phyloP scores from a whole-genome alignment of 2,888 invertebrate genomes.

The Ennomos erosarius region DNA sequence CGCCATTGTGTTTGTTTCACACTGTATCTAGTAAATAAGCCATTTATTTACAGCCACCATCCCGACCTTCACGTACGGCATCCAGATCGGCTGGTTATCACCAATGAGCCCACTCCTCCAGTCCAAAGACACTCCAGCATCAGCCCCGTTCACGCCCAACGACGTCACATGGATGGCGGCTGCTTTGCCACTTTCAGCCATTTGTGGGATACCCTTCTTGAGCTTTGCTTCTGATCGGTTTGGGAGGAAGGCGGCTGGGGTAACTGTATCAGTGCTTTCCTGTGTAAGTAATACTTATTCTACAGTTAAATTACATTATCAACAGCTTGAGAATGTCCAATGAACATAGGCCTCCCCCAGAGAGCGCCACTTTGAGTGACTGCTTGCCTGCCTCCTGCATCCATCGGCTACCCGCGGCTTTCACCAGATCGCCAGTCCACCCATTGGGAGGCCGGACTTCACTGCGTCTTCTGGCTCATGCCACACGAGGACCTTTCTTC shows the following conservation, averaged over 20 bases:
- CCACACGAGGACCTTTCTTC: too few species aligned
- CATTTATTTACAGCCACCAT: slow-evolving; percentile 70
- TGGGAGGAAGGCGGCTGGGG: slow-evolving; percentile 79
- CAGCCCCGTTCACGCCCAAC: slow-evolving; percentile 57
- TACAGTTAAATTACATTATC: too few species aligned
- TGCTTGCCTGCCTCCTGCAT: too few species aligned
- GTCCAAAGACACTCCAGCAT: slow-evolving; percentile 58
- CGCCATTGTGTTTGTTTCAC: too few species aligned
- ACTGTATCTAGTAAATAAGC: too few species aligned
- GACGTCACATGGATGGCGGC: slow-evolving; percentile 81
- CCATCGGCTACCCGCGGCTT: too few species aligned
- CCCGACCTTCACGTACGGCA: slow-evolving; percentile 80
- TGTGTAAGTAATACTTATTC: slow-evolving; percentile 65
- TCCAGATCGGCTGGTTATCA: slow-evolving; percentile 82
- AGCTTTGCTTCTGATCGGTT: slow-evolving; percentile 74
- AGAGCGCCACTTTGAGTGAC: too few species aligned
- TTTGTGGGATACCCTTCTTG: slow-evolving; percentile 80
- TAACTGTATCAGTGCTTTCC: slow-evolving; percentile 79
- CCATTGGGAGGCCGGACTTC: too few species aligned
- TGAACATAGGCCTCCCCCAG: too few species aligned
- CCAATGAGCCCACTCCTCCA: slow-evolving; percentile 76
- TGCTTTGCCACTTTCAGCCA: slow-evolving; percentile 77
- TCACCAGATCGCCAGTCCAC: too few species aligned
- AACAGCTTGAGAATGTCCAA: too few species aligned
- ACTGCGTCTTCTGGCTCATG: too few species aligned